Evolutionary conservation across 2,113 vertebrate species (phyloP), one percentile per base, ranked within the genome.

Genomic region (Ophthalmolycus amberensis): DNA sequence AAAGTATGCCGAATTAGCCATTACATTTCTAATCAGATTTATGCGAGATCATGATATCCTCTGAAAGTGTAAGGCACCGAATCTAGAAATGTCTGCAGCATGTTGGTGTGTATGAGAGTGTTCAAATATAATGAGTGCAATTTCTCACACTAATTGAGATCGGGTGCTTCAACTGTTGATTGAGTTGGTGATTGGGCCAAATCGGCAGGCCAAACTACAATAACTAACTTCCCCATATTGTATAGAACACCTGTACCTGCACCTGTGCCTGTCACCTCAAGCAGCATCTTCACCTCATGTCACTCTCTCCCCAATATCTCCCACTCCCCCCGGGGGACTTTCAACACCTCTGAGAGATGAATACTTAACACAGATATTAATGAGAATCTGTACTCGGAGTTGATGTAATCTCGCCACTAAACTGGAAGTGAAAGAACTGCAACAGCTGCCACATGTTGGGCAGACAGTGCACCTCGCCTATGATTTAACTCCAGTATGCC

Each of bases 401-500:
- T 12, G 50, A 84, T 58, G 9, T 56, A 27, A 75, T 74, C 52
- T 50, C 48, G 11, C 11, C 25, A 27, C 34, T 75, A 25, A 82
- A 79, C 11, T 72, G 48, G 56, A 88, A 68, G 38, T 38, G 58
- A 77, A 56, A 62, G 64, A 75, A 64, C 32, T 70, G 8, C 56
- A 77, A 15, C 42, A 59, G 54, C 40, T 88, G 72, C 16, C 37
- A 70, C 25, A 64, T 65, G 62, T 69, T 29, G 63, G 29, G 71
- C 77, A 77, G 50, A 72, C 59, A 44, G 48, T 7, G 16, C 20
- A n/a, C 18, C 46, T 54, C 6, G 42, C 2, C 68, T 69, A 9
- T 78, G 38, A 76, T 63, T 84, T 56, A 76, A 84, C 78, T 77
- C 25, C 52, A 71, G 69, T 48, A 22, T 16, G 71, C 37, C 27